Evolutionary conservation across 2,113 vertebrate genomes (phyloP), one percentile per base, ranked within the genome.

Genomic region (Onychostruthus taczanowskii): DNA sequence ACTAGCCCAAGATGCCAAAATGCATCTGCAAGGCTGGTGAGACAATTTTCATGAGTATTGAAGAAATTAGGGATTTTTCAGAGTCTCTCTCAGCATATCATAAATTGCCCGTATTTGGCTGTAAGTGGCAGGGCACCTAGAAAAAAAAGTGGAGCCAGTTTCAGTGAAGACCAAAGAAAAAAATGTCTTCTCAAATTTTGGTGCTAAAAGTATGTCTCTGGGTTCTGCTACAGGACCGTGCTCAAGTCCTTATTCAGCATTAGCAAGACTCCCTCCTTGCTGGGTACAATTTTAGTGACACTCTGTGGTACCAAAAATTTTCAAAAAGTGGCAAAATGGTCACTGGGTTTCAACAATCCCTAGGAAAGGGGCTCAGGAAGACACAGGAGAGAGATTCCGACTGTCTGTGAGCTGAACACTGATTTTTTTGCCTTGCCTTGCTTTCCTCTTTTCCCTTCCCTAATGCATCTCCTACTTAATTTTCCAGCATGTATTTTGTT

Each of bases 261-360:
- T 46, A 68, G 2, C 23, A 37, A 75, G 58, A 47, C 33, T 46
- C 20, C 1, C 5, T 44, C 8, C 49, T 68, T 47, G 8, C 9
- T 52, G 35, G 9, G 6, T 30, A 1, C 19, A 37, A 53, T 59
- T 77, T 76, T 41, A 88, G 9, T 22, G 53, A 68, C 15, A 2
- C 12, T 31, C 59, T 43, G 20, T 1, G 2, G 37, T 10, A 31
- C 17, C 63, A 69, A 52, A 80, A 15, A 13, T 31, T 59, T 11
- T 10, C 15, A 6, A 7, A 41, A 87, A 75, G 4, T 58, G 27
- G 27, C 6, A 64, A 87, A 91, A 87, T 23, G 1, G 5, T 56
- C 13, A 5, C 7, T 0, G 0, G 1, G 8, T 56, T 74, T 78
- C 50, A 66, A 18, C 24, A 78, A 10, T 4, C 2, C 4, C 5